phyloP scores from a whole-genome alignment of 2,888 invertebrate species.

The Crepidodera aurea region DNA sequence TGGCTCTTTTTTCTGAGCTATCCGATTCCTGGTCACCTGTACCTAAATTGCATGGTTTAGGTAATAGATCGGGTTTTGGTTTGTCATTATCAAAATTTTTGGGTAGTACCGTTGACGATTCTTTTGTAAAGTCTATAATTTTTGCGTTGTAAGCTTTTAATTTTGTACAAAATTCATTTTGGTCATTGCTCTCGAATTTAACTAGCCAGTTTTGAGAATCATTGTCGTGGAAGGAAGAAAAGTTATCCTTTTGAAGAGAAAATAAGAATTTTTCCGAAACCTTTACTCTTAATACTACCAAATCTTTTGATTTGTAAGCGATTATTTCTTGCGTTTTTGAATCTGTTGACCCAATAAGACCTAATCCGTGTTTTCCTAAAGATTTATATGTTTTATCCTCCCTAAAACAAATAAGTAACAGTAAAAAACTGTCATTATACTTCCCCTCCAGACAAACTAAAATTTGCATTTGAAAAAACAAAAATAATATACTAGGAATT shows the following conservation, averaged over 20 bases:
- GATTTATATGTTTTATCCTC: constrained; percentile 51
- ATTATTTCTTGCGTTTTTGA: constrained; percentile 54
- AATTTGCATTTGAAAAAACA: too few relatives aligned
- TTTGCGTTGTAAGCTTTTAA: constrained; percentile 42
- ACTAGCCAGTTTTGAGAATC: constrained; percentile 53
- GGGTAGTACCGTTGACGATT: background rate
- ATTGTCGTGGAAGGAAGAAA: constrained; percentile 53
- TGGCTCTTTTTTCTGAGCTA: constrained; percentile 56
- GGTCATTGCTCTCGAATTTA: constrained; percentile 51
- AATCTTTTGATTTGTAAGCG: constrained; percentile 56
- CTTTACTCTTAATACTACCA: constrained; percentile 52
- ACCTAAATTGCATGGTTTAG: constrained; percentile 26
- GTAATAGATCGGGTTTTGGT: constrained; percentile 26
- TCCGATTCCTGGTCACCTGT: constrained; percentile 40
- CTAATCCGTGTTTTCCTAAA: constrained; percentile 61
- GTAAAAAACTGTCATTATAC: too few relatives aligned
- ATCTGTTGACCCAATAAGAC: constrained; percentile 57
- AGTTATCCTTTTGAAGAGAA: constrained; percentile 48
- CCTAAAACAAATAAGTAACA: constrained; percentile 47
- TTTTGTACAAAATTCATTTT: constrained; percentile 45
- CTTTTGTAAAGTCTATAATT: constrained; percentile 32
- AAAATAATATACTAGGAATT: too few relatives aligned
- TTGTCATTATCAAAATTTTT: constrained; percentile 9
- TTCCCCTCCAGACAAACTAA: too few relatives aligned
- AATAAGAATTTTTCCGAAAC: constrained; percentile 45